Evolutionary conservation across 2,797 vertebrate species (phyloP).

Genomic region (Platyrinchus mystaceus): DNA sequence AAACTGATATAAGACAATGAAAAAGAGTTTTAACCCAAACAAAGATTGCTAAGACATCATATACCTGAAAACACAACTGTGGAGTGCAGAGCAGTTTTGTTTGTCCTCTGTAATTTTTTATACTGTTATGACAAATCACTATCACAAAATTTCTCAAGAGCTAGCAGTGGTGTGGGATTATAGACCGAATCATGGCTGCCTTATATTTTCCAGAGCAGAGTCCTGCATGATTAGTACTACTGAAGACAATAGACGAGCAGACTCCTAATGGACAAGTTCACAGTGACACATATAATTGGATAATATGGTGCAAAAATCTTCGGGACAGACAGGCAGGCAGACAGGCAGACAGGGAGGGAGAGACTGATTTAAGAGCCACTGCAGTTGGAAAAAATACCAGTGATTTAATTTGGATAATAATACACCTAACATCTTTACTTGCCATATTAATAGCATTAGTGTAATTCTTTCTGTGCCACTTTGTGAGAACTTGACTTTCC

Average conservation of each 20-base stretch:
- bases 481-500: neutral
- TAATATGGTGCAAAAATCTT: neutral
- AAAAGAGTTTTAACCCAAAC: neutral
- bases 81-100: neutral
- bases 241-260: neutral
- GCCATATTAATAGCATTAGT: neutral
- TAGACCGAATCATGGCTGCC: neutral
- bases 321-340: neutral
- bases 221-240: neutral
- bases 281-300: neutral
- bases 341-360: neutral
- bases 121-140: neutral
- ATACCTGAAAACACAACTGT: neutral
- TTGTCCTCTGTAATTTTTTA: neutral
- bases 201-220: neutral
- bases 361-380: neutral
- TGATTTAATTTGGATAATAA: neutral
- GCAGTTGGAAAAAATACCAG: neutral
- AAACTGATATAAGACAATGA: neutral
- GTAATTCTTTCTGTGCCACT: neutral
- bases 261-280: neutral
- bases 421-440: neutral
- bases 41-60: neutral
- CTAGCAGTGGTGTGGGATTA: neutral
- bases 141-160: neutral